These are phyloP conservation scores for Tragelaphus strepsiceros DNA, from an alignment of 2,113 vertebrate genomes.

Conservation along the genomic window DNA sequence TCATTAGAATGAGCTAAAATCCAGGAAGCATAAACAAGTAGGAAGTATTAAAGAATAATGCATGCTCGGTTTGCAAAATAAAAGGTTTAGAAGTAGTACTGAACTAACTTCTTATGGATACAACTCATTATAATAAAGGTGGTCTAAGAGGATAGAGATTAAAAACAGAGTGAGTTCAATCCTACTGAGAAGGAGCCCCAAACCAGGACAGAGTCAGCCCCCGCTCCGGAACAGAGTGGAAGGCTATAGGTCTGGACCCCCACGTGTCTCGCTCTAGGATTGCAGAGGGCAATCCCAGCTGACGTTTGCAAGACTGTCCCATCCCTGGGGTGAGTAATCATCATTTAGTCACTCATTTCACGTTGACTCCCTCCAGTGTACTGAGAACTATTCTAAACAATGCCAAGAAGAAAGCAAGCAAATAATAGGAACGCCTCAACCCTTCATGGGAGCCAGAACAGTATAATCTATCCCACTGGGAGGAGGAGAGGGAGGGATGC, in stretches of 20 bases:
- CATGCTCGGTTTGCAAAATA: background rate
- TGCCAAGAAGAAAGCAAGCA: background rate
- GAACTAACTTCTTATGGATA: background rate
- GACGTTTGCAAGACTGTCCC: background rate
- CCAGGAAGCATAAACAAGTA: background rate
- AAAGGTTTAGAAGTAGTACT: background rate
- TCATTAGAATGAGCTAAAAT: background rate
- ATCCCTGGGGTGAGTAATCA: background rate
- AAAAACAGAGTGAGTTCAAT: background rate
- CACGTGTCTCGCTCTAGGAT: accelerated
- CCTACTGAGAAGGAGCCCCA: background rate
- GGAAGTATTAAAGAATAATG: background rate
- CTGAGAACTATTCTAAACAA: background rate
- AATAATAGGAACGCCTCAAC: background rate
- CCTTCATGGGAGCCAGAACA: background rate
- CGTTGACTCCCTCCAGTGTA: background rate
- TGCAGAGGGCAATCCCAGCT: background rate
- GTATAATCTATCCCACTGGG: no score
- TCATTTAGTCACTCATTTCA: background rate
- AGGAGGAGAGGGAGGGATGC: background rate
- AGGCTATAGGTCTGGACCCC: background rate
- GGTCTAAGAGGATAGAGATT: background rate
- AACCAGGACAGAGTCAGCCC: background rate
- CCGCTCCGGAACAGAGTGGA: background rate
- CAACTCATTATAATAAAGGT: background rate